Conservation (phyloP, 2,888 invertebrate genomes). For the Timema cristinae region DNA sequence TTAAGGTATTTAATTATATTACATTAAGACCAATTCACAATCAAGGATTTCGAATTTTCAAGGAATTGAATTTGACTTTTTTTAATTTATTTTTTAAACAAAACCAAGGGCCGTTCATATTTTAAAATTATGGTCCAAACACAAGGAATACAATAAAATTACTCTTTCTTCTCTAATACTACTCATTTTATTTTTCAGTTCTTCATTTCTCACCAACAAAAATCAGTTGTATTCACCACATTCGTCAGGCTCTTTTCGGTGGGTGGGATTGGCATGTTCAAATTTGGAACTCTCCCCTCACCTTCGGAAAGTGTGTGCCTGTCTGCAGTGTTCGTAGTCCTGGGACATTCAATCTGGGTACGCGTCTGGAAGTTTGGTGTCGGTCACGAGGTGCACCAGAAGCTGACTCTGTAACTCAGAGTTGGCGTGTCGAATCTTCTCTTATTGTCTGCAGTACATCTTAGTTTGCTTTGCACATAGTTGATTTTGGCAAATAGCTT, state of each 20-base stretch:
- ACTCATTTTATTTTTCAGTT: slow-evolving; percentile 25
- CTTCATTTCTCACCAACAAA: slow-evolving; percentile 37
- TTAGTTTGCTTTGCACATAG: not conserved
- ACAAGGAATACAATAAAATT: too few relatives aligned
- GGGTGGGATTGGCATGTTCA: slow-evolving; percentile 48
- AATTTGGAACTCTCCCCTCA: slow-evolving; percentile 49
- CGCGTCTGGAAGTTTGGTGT: slow-evolving; percentile 54
- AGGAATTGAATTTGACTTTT: too few relatives aligned
- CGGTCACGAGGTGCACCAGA: slow-evolving; percentile 33
- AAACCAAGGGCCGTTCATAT: too few relatives aligned
- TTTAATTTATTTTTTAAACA: too few relatives aligned
- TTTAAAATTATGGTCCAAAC: too few relatives aligned
- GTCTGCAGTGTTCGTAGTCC: slow-evolving; percentile 57
- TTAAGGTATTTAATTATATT: too few relatives aligned
- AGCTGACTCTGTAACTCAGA: slow-evolving; percentile 31
- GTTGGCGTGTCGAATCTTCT: slow-evolving; percentile 32
- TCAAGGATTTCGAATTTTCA: too few relatives aligned
- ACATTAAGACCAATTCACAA: too few relatives aligned
- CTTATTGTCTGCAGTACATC: slow-evolving; percentile 26
- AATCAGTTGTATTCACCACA: slow-evolving; percentile 44
- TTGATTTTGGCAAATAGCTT: too few relatives aligned
- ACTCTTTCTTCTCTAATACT: too few relatives aligned
- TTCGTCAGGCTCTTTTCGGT: slow-evolving; percentile 44
- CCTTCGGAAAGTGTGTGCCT: slow-evolving; percentile 53
- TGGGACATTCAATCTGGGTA: slow-evolving; percentile 64